Evolutionary conservation across 2,113 vertebrate genomes (phyloP).

Genomic region (Struthidea cinerea): DNA sequence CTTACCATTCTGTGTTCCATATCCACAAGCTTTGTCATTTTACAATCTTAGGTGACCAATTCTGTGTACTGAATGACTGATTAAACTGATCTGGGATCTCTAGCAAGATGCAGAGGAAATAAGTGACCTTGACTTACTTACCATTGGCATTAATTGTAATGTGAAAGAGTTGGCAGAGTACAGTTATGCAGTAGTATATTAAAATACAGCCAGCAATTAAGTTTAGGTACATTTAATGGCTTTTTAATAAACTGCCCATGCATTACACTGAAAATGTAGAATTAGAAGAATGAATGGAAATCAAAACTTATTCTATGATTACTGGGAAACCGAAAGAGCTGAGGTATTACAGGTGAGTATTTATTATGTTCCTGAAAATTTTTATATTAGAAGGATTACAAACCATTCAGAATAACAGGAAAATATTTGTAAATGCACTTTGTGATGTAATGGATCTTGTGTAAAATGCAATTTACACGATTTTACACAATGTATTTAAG

Average conservation of each 20-base stretch:
- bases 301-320: not conserved
- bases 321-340: not conserved
- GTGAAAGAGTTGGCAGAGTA: not conserved
- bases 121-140: not conserved
- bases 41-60: not conserved
- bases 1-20: not conserved
- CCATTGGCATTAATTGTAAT: not conserved
- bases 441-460: not conserved
- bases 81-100: not conserved
- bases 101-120: not conserved
- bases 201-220: not conserved
- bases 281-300: not conserved
- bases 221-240: not conserved
- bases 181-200: not conserved
- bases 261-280: not conserved
- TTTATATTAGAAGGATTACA: not conserved
- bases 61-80: not conserved
- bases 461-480: not conserved
- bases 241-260: not conserved
- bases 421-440: not conserved
- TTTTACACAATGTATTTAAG: not conserved
- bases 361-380: not conserved
- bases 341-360: not conserved
- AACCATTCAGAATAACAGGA: not conserved
- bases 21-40: not conserved